Evolutionary conservation across 2,888 invertebrate species (phyloP), one percentile per base, ranked within the genome.

Genomic region (Sympetrum striolatum): DNA sequence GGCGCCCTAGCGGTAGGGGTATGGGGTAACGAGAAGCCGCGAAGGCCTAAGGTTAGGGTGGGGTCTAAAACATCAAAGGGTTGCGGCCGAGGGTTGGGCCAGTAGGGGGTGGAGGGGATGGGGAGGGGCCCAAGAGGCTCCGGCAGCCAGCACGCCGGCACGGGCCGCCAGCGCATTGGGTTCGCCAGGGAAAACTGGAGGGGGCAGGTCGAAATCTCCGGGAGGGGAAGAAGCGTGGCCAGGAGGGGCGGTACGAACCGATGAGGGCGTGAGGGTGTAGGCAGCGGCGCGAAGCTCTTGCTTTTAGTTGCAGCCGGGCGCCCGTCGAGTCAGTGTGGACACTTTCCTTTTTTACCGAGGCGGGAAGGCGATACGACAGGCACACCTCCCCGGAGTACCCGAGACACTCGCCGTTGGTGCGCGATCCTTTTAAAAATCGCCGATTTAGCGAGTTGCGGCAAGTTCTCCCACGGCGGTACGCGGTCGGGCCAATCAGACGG

Each of bases 271-370:
- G 0, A 15, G 90, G 90, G 90, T 90, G 90, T 90, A 90, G 48
- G 80, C 81, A 22, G 58, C 39, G 31, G 79, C 80, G 80, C 79
- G 35, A 90, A 44, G 81, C 90, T 90, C 81, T 81, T 80, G 81
- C 60, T 80, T 90, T 90, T 81, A 90, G 80, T 90, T 48, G 90
- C 80, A 86, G 86, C 86, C 86, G 86, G 86, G 86, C 86, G 60
- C 86, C 86, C 86, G 86, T 86, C 39, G 86, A n/a, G 86, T 37
- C 60, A 37, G 86, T 86, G 86, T 86, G 86, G 60, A n/a, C 58
- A 22, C 22, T 60, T 37, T 31, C 8, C 86, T 60, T 86, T 60
- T 86, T 60, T 37, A 35, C 15, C n/a, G 39, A 80, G 5, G 80
- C 22, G 80, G 37, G 60, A 73, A 60, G 86, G 64, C 86, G n/a